Evolutionary conservation across 2,113 vertebrate species (phyloP).

Genomic region (Chlamydotis undulata): DNA sequence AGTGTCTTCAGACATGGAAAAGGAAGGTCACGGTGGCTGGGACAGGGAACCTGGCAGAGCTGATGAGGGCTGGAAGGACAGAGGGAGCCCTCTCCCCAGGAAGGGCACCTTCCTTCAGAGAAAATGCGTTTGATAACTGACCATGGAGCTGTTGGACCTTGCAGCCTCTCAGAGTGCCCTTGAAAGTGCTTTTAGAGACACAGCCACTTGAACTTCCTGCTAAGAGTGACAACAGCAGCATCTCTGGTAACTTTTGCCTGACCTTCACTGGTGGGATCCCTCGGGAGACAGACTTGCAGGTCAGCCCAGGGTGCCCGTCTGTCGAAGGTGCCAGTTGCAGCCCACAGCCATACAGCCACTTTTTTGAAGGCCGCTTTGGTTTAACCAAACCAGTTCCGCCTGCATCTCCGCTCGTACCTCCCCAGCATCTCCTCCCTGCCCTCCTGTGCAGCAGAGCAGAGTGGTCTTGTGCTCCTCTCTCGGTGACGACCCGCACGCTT

Average conservation of each 20-base stretch:
- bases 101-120: background rate
- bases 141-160: background rate
- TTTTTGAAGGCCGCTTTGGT: background rate
- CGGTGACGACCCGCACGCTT: background rate
- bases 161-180: background rate
- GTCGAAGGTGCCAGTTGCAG: background rate
- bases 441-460: background rate
- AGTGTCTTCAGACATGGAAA: background rate
- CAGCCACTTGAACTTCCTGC: background rate
- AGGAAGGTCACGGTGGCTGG: background rate
- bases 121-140: background rate
- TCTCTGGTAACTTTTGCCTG: background rate
- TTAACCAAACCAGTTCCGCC: background rate
- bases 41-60: background rate
- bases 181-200: background rate
- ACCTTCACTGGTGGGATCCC: background rate
- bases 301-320: background rate
- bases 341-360: rapidly evolving
- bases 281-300: background rate
- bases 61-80: background rate
- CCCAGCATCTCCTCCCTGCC: background rate
- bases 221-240: background rate
- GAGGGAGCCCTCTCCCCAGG: background rate
- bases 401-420: background rate
- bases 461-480: background rate